Percentiles rank a stretch among this genome's conserved stretches.
Evolutionary conservation across 2,113 vertebrate genomes (phyloP).

Genomic region (Piaya cayana): DNA sequence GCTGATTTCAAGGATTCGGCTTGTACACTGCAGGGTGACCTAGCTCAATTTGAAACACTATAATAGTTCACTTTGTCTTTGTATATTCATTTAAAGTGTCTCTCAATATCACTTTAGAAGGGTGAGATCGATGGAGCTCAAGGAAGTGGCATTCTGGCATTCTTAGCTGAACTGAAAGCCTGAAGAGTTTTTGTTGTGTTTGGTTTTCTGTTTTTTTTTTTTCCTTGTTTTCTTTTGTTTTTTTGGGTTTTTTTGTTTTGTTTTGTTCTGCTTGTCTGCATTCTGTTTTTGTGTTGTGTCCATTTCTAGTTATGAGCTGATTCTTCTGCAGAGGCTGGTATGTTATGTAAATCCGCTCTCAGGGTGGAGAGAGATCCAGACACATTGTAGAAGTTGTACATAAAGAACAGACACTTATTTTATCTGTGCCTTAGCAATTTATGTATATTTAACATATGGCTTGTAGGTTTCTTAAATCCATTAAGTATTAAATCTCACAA

Average conservation of each 20-base stretch:
- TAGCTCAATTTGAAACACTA: neutral
- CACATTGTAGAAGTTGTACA: neutral
- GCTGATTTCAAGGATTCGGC: neutral
- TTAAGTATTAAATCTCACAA: neutral
- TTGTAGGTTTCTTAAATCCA: neutral
- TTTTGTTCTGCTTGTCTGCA: neutral
- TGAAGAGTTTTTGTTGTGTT: neutral
- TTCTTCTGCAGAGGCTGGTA: neutral
- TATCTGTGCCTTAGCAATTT: neutral
- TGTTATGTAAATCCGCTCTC: neutral
- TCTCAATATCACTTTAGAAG: neutral
- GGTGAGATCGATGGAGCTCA: neutral
- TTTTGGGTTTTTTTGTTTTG: too few relatives aligned
- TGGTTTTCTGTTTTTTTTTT: neutral
- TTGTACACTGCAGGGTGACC: neutral
- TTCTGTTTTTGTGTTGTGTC: neutral
- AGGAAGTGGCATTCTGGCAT: fast-evolving
- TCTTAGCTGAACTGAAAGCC: neutral
- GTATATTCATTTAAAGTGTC: neutral
- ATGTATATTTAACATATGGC: neutral
- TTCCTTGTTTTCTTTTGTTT: fast-evolving
- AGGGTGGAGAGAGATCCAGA: neutral
- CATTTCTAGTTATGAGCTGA: neutral
- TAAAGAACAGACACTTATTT: neutral
- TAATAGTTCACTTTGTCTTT: neutral